phyloP scores from a whole-genome alignment of 2,113 vertebrate genomes.

The Speoplatyrhinus poulsoni region DNA sequence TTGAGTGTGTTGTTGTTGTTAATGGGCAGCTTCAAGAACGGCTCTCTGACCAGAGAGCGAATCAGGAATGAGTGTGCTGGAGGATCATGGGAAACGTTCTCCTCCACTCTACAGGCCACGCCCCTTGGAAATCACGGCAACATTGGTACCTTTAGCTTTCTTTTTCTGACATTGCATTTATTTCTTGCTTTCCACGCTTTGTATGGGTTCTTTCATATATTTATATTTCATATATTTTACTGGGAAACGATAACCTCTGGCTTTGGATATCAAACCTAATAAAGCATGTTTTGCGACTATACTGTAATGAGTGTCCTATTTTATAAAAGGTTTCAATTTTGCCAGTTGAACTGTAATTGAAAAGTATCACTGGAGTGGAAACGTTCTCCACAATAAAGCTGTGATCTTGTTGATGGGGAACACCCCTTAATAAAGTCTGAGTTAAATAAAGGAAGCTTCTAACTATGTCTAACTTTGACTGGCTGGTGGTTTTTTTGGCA shows the following conservation, averaged over 20 bases:
- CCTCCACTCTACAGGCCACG: slow-evolving; percentile 78
- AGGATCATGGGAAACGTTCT: slow-evolving; percentile 88
- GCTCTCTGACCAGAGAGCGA: slow-evolving; percentile 90
- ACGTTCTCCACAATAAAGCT: no score
- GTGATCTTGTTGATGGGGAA: no score
- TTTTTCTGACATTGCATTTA: background rate
- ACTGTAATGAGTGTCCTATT: no score
- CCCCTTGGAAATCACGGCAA: slow-evolving; percentile 86
- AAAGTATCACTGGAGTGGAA: no score
- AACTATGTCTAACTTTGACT: background rate
- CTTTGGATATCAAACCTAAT: no score
- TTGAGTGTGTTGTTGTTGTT: background rate
- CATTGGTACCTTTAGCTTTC: slow-evolving; percentile 75
- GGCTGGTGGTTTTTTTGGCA: slow-evolving; percentile 38
- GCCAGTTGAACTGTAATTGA: no score
- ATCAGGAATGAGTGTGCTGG: slow-evolving; percentile 83
- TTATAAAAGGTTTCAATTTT: no score
- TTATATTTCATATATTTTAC: background rate
- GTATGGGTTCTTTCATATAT: no score
- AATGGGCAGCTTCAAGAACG: slow-evolving; percentile 90
- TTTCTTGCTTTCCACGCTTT: background rate
- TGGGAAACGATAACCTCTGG: no score
- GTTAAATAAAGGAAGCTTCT: background rate
- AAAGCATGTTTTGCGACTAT: no score
- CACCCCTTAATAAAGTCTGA: no score